Evolutionary conservation across 2,113 vertebrate genomes (phyloP).

Genomic region (Eleginops maclovinus): DNA sequence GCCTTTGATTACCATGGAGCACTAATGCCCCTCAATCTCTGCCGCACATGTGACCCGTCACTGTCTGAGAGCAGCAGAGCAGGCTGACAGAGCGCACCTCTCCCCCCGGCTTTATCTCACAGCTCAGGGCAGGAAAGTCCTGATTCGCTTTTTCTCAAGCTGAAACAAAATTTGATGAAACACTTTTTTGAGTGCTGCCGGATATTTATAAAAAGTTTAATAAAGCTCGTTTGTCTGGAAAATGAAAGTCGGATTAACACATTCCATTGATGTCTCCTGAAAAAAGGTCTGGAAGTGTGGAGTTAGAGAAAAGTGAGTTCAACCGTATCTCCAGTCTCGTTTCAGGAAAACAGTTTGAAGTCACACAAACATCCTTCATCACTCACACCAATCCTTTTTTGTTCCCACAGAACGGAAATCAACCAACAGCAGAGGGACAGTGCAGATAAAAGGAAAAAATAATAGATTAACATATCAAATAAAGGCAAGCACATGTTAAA

Average conservation of each 20-base stretch:
- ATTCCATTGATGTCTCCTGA: background rate
- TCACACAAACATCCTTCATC: too few species aligned
- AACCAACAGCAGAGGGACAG: too few species aligned
- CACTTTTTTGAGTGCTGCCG: background rate
- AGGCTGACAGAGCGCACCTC: conserved; percentile 28
- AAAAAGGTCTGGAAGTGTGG: background rate
- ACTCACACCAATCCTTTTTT: background rate
- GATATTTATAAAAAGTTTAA: too few species aligned
- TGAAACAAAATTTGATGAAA: conserved; percentile 8
- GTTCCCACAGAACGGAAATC: too few species aligned
- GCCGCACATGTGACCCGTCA: conserved; percentile 72
- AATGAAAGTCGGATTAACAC: background rate
- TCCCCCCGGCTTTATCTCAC: conserved; percentile 8
- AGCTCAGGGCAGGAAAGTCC: conserved; percentile 3
- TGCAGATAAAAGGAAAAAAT: too few species aligned
- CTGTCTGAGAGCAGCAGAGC: conserved; percentile 20
- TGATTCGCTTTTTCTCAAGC: conserved; percentile 21
- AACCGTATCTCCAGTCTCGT: too few species aligned
- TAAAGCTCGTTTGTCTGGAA: background rate
- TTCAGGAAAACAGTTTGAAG: background rate
- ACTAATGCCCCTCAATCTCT: conserved; percentile 72
- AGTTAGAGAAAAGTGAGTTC: too few species aligned
- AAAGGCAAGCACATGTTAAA: too few species aligned
- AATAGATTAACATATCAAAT: too few species aligned
- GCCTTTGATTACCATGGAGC: conserved; percentile 88